These are phyloP conservation scores for Eurystomus glaucurus DNA, from an alignment of 2,797 vertebrate genomes.

Conservation along the genomic window DNA sequence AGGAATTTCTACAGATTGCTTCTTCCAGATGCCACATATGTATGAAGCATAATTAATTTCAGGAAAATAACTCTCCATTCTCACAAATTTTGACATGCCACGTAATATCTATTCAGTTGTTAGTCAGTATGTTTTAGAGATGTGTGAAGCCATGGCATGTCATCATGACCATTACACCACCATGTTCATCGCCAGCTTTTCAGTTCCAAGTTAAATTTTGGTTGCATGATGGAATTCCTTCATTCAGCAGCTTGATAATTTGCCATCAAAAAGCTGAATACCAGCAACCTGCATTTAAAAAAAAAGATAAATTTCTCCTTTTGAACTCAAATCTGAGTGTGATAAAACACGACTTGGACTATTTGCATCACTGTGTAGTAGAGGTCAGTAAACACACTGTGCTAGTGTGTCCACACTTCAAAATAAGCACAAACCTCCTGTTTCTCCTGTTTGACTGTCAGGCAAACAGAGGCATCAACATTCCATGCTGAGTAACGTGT, in stretches of 20 bases:
- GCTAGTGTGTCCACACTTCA: not conserved
- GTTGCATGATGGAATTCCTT: not conserved
- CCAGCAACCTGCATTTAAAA: not conserved
- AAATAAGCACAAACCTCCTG: not conserved
- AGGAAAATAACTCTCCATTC: not conserved
- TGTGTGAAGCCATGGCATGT: not conserved
- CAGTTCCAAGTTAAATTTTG: not conserved
- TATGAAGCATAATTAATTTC: accelerated
- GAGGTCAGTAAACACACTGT: not conserved
- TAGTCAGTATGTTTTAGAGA: not conserved
- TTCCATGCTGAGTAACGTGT: not conserved
- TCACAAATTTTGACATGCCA: not conserved
- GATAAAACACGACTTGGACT: not conserved
- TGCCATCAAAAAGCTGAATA: not conserved
- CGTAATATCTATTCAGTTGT: not conserved
- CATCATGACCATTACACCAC: not conserved
- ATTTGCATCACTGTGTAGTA: not conserved
- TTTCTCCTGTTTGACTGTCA: not conserved
- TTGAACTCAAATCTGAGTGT: not conserved
- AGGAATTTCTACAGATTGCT: not conserved
- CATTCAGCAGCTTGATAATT: not conserved
- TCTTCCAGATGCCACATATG: not conserved
- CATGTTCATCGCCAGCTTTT: not conserved
- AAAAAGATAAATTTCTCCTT: not conserved
- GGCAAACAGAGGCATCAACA: not conserved